A percentile compares a stretch with the other conserved stretches of the same genome.
phyloP scores from a whole-genome alignment of 1,140 invertebrate genomes.

The Melitaea cinxia region DNA sequence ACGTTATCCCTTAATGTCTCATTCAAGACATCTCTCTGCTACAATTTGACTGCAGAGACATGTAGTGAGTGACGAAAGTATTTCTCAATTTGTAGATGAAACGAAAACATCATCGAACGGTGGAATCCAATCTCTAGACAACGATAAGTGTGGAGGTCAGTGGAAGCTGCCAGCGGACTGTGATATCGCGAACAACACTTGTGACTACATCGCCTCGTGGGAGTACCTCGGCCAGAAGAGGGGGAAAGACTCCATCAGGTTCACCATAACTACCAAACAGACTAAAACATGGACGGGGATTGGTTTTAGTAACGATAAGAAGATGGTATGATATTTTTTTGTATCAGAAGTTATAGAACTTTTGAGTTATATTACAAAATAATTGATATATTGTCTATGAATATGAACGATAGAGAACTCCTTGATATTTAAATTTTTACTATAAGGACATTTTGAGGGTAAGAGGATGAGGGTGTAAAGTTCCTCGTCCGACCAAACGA shows the following conservation, averaged over 20 bases:
- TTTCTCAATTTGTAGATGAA: slow-evolving; percentile 66
- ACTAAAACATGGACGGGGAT: slow-evolving; percentile 96
- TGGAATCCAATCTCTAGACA: slow-evolving; percentile 56
- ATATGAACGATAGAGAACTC: no score
- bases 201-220: slow-evolving; percentile 94
- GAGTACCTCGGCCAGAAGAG: slow-evolving; percentile 86
- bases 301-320: slow-evolving; percentile 93
- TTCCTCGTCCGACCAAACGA: no score
- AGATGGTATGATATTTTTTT: slow-evolving; percentile 85
- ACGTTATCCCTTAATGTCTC: no score
- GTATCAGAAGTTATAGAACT: no score
- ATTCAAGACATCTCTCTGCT: no score
- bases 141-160: slow-evolving; percentile 87
- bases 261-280: slow-evolving; percentile 92
- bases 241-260: slow-evolving; percentile 89
- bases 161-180: slow-evolving; percentile 91
- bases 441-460: no score
- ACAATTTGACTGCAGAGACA: neutral
- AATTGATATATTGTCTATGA: no score
- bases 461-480: no score
- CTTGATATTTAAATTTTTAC: no score
- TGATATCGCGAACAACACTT: slow-evolving; percentile 85
- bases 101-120: slow-evolving; percentile 58
- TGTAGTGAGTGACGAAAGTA: neutral
- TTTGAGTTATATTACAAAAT: no score